Conservation (phyloP, 2,797 vertebrate genomes). For the Carapus acus region DNA sequence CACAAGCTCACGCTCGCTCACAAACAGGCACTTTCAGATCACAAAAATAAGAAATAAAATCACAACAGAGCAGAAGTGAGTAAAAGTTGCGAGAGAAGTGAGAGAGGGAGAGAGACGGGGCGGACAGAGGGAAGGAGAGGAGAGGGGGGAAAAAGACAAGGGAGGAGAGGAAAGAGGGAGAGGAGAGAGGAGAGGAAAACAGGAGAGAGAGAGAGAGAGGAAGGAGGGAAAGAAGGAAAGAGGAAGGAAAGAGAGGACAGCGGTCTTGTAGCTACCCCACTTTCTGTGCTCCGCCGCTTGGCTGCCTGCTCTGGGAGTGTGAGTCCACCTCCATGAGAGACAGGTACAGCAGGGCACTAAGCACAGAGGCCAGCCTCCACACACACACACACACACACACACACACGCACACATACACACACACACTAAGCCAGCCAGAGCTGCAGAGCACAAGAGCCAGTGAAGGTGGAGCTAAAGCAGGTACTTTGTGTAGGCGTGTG, state of each 20-base stretch:
- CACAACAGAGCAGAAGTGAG: background rate
- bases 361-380: conserved; percentile 59
- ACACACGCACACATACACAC: conserved; percentile 46
- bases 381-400: conserved; percentile 42
- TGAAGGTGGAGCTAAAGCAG: conserved; percentile 60
- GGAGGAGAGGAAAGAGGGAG: conserved; percentile 14
- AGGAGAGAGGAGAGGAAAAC: conserved; percentile 49
- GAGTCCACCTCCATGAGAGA: conserved; percentile 70
- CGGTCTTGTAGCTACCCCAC: conserved; percentile 62
- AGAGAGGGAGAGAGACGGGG: background rate
- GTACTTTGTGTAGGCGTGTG: conserved; percentile 28
- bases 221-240: conserved; percentile 44
- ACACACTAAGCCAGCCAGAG: conserved; percentile 36
- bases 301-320: conserved; percentile 64
- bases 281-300: conserved; percentile 57
- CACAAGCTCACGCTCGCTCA: background rate
- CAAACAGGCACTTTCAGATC: too few relatives aligned
- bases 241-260: conserved; percentile 50
- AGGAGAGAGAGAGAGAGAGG: conserved; percentile 39
- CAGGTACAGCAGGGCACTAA: conserved; percentile 72
- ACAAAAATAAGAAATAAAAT: too few relatives aligned
- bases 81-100: conserved; percentile 4
- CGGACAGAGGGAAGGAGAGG: too few relatives aligned
- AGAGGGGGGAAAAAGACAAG: background rate
- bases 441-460: conserved; percentile 38